Conservation (phyloP, 2,888 invertebrate species). For the Phengaris arion region DNA sequence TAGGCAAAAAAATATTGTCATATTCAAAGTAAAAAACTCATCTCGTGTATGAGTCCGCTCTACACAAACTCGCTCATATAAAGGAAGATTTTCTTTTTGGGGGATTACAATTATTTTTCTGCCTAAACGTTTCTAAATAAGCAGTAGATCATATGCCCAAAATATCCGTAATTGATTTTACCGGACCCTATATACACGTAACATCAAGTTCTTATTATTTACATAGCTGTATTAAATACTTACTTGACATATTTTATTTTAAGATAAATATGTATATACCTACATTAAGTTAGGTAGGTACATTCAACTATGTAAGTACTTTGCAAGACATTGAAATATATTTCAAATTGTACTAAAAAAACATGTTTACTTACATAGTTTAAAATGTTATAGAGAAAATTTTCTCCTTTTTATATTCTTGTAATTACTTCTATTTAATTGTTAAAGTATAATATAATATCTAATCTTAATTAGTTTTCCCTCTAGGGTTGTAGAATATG, state of each 20-base stretch:
- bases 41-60: too few relatives aligned
- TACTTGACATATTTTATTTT: neutral
- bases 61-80: too few relatives aligned
- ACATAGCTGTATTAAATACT: neutral
- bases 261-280: neutral
- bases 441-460: neutral
- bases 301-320: neutral
- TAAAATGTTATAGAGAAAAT: neutral
- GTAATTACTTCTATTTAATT: neutral
- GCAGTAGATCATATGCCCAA: too few relatives aligned
- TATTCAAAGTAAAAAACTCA: too few relatives aligned
- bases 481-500: slow-evolving; percentile 1
- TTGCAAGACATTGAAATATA: neutral
- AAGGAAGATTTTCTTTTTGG: too few relatives aligned
- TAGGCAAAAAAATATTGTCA: too few relatives aligned
- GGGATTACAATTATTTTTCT: too few relatives aligned
- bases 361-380: neutral
- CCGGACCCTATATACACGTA: neutral
- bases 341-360: neutral
- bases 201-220: neutral
- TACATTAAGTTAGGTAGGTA: neutral
- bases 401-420: neutral
- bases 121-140: too few relatives aligned
- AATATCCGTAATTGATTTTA: neutral
- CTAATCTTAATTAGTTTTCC: neutral